Conservation (phyloP, 2,888 invertebrate species). For the Dugesia japonica region DNA sequence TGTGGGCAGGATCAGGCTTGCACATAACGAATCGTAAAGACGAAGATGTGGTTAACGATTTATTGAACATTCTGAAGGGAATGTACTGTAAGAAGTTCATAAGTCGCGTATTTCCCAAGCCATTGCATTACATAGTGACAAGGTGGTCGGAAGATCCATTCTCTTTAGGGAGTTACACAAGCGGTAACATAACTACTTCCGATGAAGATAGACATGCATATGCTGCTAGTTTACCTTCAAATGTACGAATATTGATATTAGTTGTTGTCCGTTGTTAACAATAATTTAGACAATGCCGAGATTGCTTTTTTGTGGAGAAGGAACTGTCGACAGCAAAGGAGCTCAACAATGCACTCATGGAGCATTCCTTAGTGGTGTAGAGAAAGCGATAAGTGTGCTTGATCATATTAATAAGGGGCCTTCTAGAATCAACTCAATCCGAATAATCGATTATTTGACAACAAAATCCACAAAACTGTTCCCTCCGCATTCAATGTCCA, state of each 20-base stretch:
- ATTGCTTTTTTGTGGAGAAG: constrained; percentile 32
- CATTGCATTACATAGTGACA: constrained; percentile 30
- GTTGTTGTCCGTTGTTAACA: background rate
- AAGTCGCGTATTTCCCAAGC: background rate
- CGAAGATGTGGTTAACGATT: constrained; percentile 29
- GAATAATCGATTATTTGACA: background rate
- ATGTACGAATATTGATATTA: background rate
- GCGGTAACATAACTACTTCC: constrained; percentile 31
- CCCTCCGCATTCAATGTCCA: background rate
- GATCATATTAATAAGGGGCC: background rate
- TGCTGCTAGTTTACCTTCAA: constrained; percentile 30
- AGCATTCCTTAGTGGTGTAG: constrained; percentile 33
- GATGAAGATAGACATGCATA: constrained; percentile 30
- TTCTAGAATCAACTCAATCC: background rate
- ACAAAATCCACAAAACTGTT: background rate
- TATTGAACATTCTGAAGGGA: constrained; percentile 25
- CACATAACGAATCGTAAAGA: constrained; percentile 29
- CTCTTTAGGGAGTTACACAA: constrained; percentile 33
- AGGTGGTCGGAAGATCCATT: constrained; percentile 35
- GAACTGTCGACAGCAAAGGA: constrained; percentile 31
- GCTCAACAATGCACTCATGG: constrained; percentile 35
- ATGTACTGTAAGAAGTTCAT: constrained; percentile 24
- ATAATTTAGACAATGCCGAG: constrained; percentile 33
- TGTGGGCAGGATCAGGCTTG: constrained; percentile 33
- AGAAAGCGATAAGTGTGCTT: constrained; percentile 10